Conservation (phyloP, 2,113 vertebrate genomes). For the Mirza zaza region DNA sequence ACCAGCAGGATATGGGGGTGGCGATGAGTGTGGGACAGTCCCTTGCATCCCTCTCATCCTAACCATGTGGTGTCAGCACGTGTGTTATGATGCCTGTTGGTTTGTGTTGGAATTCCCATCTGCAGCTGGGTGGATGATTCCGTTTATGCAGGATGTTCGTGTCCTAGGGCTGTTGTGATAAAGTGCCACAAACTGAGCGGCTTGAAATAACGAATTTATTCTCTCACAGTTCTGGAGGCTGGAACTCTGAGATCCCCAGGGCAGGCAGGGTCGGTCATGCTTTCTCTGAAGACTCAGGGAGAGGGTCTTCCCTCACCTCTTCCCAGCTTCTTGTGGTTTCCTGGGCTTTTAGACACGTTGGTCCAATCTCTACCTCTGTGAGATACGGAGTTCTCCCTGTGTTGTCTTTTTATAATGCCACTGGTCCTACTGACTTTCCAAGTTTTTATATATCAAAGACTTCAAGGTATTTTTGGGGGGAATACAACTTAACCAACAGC, state of each 20-base stretch:
- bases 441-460: too few relatives aligned
- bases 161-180: neutral
- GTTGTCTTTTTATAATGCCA: neutral
- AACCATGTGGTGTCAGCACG: accelerated
- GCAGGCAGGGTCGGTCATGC: too few relatives aligned
- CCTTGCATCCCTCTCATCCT: neutral
- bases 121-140: neutral
- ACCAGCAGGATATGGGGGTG: neutral
- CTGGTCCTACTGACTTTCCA: too few relatives aligned
- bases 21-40: accelerated
- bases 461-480: neutral
- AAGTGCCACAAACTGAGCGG: neutral
- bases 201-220: neutral
- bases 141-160: accelerated
- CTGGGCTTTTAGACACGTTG: neutral
- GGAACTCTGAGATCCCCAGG: neutral
- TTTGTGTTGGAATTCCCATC: neutral
- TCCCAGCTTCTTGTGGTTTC: neutral
- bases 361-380: accelerated
- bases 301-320: neutral
- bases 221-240: neutral
- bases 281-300: neutral
- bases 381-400: accelerated
- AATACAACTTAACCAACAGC: neutral
- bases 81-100: neutral